Evolutionary conservation across 2,888 invertebrate species (phyloP), one percentile per base, ranked within the genome.

Genomic region (Andrena marginata): DNA sequence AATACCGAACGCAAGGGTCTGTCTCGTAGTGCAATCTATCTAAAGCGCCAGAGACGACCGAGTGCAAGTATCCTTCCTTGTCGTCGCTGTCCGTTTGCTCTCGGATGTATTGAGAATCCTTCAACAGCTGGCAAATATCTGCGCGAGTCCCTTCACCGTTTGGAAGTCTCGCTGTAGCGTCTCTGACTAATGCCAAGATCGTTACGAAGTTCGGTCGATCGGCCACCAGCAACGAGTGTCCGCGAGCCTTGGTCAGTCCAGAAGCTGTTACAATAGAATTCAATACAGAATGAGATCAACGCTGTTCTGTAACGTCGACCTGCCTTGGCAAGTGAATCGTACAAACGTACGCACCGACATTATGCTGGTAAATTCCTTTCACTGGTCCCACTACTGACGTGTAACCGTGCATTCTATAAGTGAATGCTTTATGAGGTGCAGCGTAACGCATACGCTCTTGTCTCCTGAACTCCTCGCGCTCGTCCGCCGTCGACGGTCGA

Each of bases 1-100:
- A 98, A 92, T 98, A 99, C 90, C 98, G 97, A 0, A 99, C 98
- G 90, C 98, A 98, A 0, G 99, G 99, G 94, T 99, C 99, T 75
- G 97, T 96, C 87, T 99, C 97, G 10, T 97, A 97, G 90, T 98
- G 97, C 93, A 99, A 96, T 23, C 98, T 95, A 92, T 99, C 99
- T 64, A 99, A 94, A 0, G 98, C 98, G 0, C 98, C 97, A 80
- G 98, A 98, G 0, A 99, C 97, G 0, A 98, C 98, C 2, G 97
- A 97, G 88, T 98, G 96, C 31, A 97, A 93, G 69, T 96, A 95
- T 87, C 96, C 96, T 88, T 97, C 97, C 69, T 94, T 94, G 35
- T 94, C 94, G 60, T 92, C 91, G 64, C 90, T 92, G 6, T 92
- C 91, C 35, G 89, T 94, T 69, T 95, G 94, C 2, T 94, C 94